A percentile compares a stretch with the other conserved stretches of the same genome.
phyloP scores from a whole-genome alignment of 2,113 vertebrate genomes.

The Forbesichthys agassizii region DNA sequence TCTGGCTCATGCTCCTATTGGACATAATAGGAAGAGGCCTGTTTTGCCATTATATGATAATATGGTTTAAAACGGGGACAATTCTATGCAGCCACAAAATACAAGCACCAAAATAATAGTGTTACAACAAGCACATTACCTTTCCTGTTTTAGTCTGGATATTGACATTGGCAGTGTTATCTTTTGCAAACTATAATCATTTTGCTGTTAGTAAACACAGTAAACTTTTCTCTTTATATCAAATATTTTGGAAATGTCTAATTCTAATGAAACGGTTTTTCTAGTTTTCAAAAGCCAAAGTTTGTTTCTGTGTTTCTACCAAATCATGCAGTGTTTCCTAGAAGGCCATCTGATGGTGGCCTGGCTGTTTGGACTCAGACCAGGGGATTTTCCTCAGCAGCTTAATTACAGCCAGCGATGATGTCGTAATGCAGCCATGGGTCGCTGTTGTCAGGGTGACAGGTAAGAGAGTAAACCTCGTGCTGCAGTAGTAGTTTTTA shows the following conservation, averaged over 20 bases:
- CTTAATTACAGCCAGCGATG: constrained; percentile 61
- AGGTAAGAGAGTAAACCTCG: constrained; percentile 51
- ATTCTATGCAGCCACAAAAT: neutral
- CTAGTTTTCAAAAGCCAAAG: constrained; percentile 5
- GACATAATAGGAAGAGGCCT: constrained; percentile 32
- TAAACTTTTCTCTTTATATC: too few species aligned
- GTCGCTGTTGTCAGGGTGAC: constrained; percentile 64
- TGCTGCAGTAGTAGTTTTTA: constrained; percentile 1
- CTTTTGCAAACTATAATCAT: neutral
- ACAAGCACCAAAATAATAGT: neutral
- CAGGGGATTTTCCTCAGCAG: constrained; percentile 60
- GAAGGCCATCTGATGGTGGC: constrained; percentile 47
- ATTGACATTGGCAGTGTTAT: neutral
- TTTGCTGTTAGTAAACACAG: neutral
- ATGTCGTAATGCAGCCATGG: constrained; percentile 59
- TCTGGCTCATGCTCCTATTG: constrained; percentile 51
- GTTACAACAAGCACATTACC: neutral
- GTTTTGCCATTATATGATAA: constrained; percentile 33
- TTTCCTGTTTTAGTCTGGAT: neutral
- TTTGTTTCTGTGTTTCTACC: constrained; percentile 33
- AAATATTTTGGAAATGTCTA: too few species aligned
- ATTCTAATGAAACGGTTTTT: too few species aligned
- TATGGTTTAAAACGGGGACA: constrained; percentile 2
- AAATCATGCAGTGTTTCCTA: constrained; percentile 52
- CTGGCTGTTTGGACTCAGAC: constrained; percentile 53